Percentiles rank a stretch among this genome's conserved stretches.
phyloP scores from a whole-genome alignment of 2,113 vertebrate genomes.

The Capreolus pygargus region DNA sequence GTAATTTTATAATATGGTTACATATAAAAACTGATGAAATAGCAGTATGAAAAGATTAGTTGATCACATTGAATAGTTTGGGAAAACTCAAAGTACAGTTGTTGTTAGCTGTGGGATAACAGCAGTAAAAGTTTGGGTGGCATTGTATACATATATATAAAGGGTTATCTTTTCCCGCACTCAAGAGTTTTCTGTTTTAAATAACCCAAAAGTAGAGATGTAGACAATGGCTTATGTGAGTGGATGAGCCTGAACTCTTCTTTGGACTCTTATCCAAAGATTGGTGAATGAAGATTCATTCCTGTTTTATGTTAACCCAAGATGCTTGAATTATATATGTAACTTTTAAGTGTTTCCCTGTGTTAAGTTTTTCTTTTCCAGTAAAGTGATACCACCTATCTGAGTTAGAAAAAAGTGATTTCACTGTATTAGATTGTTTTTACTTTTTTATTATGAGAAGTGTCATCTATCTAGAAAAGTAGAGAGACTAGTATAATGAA shows the following conservation, averaged over 20 bases:
- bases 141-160: neutral
- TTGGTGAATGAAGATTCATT: neutral
- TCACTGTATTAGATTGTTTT: neutral
- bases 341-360: neutral
- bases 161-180: neutral
- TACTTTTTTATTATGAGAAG: neutral
- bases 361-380: neutral
- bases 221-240: neutral
- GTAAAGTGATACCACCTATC: neutral
- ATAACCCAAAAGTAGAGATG: neutral
- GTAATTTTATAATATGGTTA: neutral
- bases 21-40: neutral
- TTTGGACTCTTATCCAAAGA: neutral
- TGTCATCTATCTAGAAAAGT: neutral
- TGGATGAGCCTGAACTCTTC: neutral
- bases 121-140: neutral
- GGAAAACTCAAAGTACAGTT: neutral
- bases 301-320: neutral
- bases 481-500: neutral
- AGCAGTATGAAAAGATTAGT: neutral
- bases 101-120: neutral
- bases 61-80: neutral
- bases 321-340: neutral
- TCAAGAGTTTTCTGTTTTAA: neutral
- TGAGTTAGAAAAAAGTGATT: neutral